Conservation (phyloP, 2,113 vertebrate genomes). For the Pongo abelii region DNA sequence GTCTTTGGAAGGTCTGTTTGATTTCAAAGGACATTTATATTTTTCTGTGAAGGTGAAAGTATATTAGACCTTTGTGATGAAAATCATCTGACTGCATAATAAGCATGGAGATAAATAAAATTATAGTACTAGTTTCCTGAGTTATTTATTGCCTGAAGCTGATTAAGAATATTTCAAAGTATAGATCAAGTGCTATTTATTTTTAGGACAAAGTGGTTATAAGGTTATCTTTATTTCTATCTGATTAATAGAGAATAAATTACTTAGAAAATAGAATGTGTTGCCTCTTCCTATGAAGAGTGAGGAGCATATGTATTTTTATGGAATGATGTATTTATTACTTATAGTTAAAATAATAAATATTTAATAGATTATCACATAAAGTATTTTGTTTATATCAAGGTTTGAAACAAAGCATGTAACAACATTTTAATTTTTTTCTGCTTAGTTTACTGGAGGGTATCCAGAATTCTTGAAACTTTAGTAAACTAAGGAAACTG, state of each 20-base stretch:
- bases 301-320: slow-evolving; percentile 29
- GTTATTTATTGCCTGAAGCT: slow-evolving; percentile 61
- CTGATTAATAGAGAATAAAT: slow-evolving; percentile 63
- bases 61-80: slow-evolving; percentile 64
- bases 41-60: slow-evolving; percentile 76
- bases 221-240: slow-evolving; percentile 63
- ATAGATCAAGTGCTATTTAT: slow-evolving; percentile 68
- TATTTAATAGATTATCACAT: slow-evolving; percentile 40
- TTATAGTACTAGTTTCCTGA: slow-evolving; percentile 47
- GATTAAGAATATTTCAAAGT: slow-evolving; percentile 63
- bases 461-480: not conserved
- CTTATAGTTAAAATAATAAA: slow-evolving; percentile 63
- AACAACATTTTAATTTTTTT: slow-evolving; percentile 36
- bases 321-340: slow-evolving; percentile 59
- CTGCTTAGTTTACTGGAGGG: not conserved
- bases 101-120: slow-evolving; percentile 65
- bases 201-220: slow-evolving; percentile 59
- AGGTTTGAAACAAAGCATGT: slow-evolving; percentile 37
- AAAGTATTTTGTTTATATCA: slow-evolving; percentile 54
- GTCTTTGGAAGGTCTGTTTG: slow-evolving; percentile 76
- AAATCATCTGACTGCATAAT: slow-evolving; percentile 56
- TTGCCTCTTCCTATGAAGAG: slow-evolving; percentile 1
- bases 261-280: slow-evolving; percentile 48
- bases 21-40: slow-evolving; percentile 78
- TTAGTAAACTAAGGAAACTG: not conserved